phyloP scores from a whole-genome alignment of 2,888 invertebrate species.

The Abrostola tripartita region DNA sequence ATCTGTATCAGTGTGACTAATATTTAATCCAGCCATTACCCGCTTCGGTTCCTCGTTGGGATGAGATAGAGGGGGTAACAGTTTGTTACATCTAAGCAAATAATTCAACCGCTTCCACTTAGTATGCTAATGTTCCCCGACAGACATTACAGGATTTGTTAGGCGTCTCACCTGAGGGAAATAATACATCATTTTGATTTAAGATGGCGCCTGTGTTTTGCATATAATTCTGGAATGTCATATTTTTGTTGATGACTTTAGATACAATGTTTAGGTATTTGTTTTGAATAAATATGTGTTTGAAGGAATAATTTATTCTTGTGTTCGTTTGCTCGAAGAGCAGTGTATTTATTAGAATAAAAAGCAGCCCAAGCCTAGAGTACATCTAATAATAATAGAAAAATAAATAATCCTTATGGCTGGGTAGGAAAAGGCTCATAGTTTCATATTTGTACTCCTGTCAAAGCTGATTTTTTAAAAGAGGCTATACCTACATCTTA shows the following conservation, averaged over 20 bases:
- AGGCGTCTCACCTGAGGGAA: constrained; percentile 43
- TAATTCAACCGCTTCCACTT: constrained; percentile 51
- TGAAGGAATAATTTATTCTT: too few relatives aligned
- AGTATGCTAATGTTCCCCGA: constrained; percentile 54
- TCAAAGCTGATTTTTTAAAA: too few relatives aligned
- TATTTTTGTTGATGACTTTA: constrained; percentile 27
- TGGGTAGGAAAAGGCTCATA: too few relatives aligned
- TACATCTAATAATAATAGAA: too few relatives aligned
- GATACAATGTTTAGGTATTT: not conserved
- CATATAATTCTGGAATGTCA: constrained; percentile 46
- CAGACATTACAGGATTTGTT: constrained; percentile 42
- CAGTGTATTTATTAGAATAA: too few relatives aligned
- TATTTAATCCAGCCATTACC: not conserved
- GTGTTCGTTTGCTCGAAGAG: too few relatives aligned
- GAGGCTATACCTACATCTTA: too few relatives aligned
- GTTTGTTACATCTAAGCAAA: constrained; percentile 30
- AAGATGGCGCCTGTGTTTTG: constrained; percentile 37
- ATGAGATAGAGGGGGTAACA: not conserved
- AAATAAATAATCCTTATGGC: too few relatives aligned
- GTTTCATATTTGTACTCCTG: too few relatives aligned
- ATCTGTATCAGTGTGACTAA: not conserved
- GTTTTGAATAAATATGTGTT: too few relatives aligned
- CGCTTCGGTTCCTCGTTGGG: constrained; percentile 3
- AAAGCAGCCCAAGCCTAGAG: too few relatives aligned
- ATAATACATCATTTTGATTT: constrained; percentile 58